These are phyloP conservation scores for Orcinus orca DNA, from an alignment of 2,113 vertebrate species.

Conservation along the genomic window DNA sequence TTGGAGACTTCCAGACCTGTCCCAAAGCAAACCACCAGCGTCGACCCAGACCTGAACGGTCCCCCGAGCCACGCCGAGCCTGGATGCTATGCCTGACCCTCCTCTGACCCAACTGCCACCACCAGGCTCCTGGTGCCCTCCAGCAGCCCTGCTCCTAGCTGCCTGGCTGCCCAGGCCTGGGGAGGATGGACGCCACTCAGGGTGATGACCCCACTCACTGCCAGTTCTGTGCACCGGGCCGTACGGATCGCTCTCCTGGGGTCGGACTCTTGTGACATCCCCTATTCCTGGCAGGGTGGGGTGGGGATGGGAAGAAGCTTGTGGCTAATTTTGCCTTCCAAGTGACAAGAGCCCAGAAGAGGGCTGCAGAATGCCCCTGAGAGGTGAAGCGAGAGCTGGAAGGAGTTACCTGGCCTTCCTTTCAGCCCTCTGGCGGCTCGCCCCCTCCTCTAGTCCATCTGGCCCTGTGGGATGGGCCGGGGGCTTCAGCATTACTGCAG, in stretches of 20 bases:
- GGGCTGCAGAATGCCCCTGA: neutral
- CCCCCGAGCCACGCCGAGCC: neutral
- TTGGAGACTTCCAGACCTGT: neutral
- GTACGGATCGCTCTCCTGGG: neutral
- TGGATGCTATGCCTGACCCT: neutral
- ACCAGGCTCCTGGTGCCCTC: neutral
- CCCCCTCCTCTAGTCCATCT: too few species aligned
- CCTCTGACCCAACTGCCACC: neutral
- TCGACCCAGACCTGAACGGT: neutral
- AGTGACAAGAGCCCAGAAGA: neutral
- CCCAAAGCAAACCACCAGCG: neutral
- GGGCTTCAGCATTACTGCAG: neutral
- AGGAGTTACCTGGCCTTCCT: rapidly evolving
- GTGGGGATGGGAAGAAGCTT: rapidly evolving
- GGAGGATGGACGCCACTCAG: rapidly evolving
- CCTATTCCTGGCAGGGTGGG: neutral
- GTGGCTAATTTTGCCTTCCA: neutral
- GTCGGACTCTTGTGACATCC: neutral
- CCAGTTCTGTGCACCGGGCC: neutral
- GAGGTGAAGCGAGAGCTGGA: too few species aligned
- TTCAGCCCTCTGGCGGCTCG: neutral
- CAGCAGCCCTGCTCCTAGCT: neutral
- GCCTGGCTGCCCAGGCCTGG: neutral
- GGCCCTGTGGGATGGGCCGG: rapidly evolving
- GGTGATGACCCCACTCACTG: neutral